These are phyloP conservation scores for Megathymus violae DNA, from an alignment of 1,140 invertebrate species.

Conservation along the genomic window DNA sequence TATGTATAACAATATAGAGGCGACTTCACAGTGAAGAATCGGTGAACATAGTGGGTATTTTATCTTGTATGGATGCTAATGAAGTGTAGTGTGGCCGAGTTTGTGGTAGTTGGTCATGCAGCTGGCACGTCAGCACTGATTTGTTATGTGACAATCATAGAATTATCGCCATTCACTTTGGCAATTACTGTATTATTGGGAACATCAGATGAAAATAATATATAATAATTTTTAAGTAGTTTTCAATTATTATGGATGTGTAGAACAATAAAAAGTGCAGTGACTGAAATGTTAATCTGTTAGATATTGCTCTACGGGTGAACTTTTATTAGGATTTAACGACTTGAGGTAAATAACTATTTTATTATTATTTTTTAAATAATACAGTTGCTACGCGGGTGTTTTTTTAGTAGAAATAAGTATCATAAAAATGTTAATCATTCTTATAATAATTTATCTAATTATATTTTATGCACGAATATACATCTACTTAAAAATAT, in stretches of 20 bases:
- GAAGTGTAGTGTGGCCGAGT: slow-evolving; percentile 76
- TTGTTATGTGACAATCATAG: slow-evolving; percentile 67
- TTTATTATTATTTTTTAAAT: too few relatives aligned
- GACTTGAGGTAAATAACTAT: background rate
- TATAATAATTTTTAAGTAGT: background rate
- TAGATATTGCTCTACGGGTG: slow-evolving; percentile 26
- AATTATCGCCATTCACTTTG: slow-evolving; percentile 31
- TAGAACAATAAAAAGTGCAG: slow-evolving; percentile 37
- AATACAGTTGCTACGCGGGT: too few relatives aligned
- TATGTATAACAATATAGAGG: slow-evolving; percentile 38
- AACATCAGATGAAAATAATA: slow-evolving; percentile 6
- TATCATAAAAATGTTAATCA: too few relatives aligned
- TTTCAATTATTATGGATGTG: slow-evolving; percentile 24
- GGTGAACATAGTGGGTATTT: slow-evolving; percentile 58
- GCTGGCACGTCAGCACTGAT: slow-evolving; percentile 75
- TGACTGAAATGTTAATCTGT: slow-evolving; percentile 41
- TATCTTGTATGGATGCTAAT: slow-evolving; percentile 78
- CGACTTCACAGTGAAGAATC: slow-evolving; percentile 39
- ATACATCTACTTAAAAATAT: slow-evolving; percentile 10
- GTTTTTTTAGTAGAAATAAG: too few relatives aligned
- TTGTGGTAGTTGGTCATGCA: slow-evolving; percentile 77
- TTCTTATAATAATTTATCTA: too few relatives aligned
- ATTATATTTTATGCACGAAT: background rate
- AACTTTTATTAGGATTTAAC: slow-evolving; percentile 26
- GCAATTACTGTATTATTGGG: slow-evolving; percentile 1